Conservation (phyloP, 2,113 vertebrate species). For the Megalops atlanticus region DNA sequence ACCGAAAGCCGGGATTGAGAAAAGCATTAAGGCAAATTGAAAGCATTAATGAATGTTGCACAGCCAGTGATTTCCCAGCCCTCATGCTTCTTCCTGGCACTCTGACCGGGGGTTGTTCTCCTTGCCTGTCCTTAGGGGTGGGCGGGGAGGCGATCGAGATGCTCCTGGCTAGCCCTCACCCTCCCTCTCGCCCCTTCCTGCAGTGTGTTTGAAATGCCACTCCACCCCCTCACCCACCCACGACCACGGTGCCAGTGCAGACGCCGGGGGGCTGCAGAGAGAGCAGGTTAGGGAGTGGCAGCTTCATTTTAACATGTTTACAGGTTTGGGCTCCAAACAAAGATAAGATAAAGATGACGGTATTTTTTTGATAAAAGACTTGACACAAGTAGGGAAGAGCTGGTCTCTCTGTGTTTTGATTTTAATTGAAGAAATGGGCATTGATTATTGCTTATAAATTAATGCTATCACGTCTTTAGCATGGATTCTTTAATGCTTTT, state of each 20-base stretch:
- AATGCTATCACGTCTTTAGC: background rate
- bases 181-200: background rate
- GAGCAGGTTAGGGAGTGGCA: background rate
- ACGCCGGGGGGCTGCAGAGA: background rate
- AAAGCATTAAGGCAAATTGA: conserved; percentile 76
- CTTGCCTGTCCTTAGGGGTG: conserved; percentile 46
- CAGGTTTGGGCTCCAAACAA: background rate
- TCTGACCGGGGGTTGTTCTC: conserved; percentile 51
- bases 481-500: background rate
- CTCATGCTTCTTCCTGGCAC: conserved; percentile 51
- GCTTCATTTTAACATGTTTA: background rate
- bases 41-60: conserved; percentile 74
- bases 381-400: no score
- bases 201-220: background rate
- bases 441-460: background rate
- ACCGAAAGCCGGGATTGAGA: conserved; percentile 61
- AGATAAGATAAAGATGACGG: background rate
- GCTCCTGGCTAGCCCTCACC: background rate
- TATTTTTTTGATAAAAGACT: background rate
- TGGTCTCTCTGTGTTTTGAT: background rate
- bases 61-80: conserved; percentile 55
- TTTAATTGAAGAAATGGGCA: no score
- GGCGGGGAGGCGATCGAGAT: background rate
- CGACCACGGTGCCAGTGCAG: background rate
- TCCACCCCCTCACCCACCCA: background rate